Conservation (phyloP, 2,888 invertebrate genomes). For the Cactoblastis cactorum region DNA sequence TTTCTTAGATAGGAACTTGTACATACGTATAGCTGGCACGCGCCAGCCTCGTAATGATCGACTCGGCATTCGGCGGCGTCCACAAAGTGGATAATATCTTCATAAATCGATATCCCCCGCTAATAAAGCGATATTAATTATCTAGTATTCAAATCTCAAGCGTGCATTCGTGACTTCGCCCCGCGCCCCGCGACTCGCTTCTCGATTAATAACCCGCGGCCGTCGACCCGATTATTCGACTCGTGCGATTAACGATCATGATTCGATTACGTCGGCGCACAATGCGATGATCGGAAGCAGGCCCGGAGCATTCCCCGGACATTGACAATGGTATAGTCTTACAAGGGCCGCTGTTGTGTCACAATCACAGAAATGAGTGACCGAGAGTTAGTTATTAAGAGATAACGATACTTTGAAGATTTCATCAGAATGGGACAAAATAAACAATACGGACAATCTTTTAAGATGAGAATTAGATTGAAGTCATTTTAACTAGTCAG, state of each 20-base stretch:
- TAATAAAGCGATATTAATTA: constrained; percentile 79
- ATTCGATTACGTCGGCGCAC: constrained; percentile 41
- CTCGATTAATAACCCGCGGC: constrained; percentile 33
- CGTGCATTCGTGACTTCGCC: constrained; percentile 56
- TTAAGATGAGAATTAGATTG: too few relatives aligned
- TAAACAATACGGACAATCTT: not conserved
- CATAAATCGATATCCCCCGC: constrained; percentile 71
- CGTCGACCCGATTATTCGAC: constrained; percentile 38
- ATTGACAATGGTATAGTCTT: constrained; percentile 4
- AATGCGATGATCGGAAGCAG: constrained; percentile 17
- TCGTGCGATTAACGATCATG: constrained; percentile 54
- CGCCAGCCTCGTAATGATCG: constrained; percentile 24
- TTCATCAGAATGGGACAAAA: not conserved
- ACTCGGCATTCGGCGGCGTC: constrained; percentile 36
- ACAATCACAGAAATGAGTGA: constrained; percentile 14
- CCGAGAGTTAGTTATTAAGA: constrained; percentile 1
- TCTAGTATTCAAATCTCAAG: constrained; percentile 76
- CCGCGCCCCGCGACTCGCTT: constrained; percentile 26
- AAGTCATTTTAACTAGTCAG: too few relatives aligned
- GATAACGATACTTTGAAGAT: not conserved
- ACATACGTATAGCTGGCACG: constrained; percentile 17
- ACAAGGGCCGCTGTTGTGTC: constrained; percentile 9
- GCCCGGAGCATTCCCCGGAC: not conserved
- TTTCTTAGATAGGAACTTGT: too few relatives aligned
- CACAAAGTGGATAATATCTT: constrained; percentile 70